These are phyloP conservation scores for Aphelocoma californica DNA, from an alignment of 2,797 vertebrate genomes.

Conservation along the genomic window DNA sequence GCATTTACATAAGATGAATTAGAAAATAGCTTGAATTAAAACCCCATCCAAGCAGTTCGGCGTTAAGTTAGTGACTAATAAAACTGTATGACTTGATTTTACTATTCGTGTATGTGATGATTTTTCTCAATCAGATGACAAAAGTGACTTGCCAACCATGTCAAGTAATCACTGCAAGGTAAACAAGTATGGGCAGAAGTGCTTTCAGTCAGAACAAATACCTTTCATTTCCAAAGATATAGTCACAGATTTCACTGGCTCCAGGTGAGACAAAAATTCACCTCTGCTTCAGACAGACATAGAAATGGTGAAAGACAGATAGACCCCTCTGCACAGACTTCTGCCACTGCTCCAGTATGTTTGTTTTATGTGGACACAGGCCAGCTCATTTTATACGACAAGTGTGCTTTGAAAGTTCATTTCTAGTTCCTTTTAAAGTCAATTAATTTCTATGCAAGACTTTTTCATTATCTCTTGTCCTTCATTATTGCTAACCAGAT, in stretches of 20 bases:
- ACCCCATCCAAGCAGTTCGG: not conserved
- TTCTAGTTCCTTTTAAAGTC: not conserved
- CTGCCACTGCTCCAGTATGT: not conserved
- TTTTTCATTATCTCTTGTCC: not conserved
- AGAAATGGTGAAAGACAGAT: not conserved
- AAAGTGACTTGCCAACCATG: not conserved
- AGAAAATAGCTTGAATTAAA: not conserved
- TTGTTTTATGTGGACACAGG: not conserved
- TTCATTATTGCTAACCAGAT: not conserved
- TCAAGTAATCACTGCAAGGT: not conserved
- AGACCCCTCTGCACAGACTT: accelerated
- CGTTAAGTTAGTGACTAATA: not conserved
- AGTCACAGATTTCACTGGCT: not conserved
- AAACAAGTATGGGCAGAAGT: not conserved
- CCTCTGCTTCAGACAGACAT: not conserved
- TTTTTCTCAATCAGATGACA: not conserved
- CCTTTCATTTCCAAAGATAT: not conserved
- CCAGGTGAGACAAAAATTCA: not conserved
- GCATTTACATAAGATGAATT: not conserved
- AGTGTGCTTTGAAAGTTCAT: not conserved
- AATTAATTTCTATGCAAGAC: not conserved
- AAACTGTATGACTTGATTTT: not conserved
- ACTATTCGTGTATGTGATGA: not conserved
- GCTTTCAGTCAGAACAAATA: not conserved
- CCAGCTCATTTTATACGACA: not conserved